These are phyloP conservation scores for Dasyornis broadbenti DNA, from an alignment of 2,113 vertebrate species.

Conservation along the genomic window DNA sequence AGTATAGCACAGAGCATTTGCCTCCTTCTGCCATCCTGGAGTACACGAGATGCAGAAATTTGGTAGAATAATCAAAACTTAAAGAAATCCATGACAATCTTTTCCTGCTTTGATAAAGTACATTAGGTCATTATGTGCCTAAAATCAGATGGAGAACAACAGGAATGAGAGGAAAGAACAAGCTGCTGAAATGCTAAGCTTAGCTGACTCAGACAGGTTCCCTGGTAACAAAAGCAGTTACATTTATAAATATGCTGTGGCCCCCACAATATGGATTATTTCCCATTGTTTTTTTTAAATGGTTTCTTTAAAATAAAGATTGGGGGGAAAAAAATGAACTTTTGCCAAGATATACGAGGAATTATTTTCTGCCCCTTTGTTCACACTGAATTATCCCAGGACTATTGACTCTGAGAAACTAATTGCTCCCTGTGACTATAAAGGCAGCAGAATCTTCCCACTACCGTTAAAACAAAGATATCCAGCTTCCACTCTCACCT, in stretches of 20 bases:
- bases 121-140: conserved; percentile 47
- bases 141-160: conserved; percentile 64
- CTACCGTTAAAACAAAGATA: neutral
- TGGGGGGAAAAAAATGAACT: neutral
- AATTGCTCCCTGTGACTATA: neutral
- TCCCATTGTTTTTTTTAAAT: conserved; percentile 39
- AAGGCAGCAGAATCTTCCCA: neutral
- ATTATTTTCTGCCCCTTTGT: neutral
- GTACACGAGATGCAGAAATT: neutral
- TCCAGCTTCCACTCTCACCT: neutral
- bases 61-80: neutral
- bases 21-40: neutral
- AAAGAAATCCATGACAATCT: neutral
- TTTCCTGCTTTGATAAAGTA: conserved; percentile 33
- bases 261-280: conserved; percentile 60
- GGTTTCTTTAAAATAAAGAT: conserved; percentile 49
- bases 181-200: conserved; percentile 59
- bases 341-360: neutral
- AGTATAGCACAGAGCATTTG: neutral
- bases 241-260: conserved; percentile 63
- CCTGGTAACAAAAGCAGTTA: conserved; percentile 68
- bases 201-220: conserved; percentile 69
- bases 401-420: neutral
- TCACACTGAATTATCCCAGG: neutral
- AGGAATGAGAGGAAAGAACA: conserved; percentile 47